phyloP scores from a whole-genome alignment of 2,888 invertebrate genomes.

The Nematopogon swammerdamellus region DNA sequence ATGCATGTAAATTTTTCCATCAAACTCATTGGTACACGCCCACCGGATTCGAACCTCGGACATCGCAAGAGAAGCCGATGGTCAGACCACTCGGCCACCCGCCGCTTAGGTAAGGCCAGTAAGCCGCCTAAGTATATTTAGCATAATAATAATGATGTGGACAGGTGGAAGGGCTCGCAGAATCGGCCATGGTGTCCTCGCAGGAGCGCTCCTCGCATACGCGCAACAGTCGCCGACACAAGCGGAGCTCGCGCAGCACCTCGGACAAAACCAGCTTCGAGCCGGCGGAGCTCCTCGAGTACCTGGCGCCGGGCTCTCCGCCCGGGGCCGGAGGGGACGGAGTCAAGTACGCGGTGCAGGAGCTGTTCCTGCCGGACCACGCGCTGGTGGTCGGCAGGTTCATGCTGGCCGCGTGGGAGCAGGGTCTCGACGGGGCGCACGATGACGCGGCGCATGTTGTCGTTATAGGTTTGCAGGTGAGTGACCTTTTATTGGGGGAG shows the following conservation, averaged over 20 bases:
- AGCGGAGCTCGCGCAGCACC: conserved; percentile 47
- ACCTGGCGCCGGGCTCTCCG: conserved; percentile 53
- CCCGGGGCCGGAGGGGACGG: conserved; percentile 49
- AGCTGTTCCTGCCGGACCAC: conserved; percentile 79
- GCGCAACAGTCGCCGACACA: conserved; percentile 45
- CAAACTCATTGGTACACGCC: too few species aligned
- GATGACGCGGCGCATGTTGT: conserved; percentile 81
- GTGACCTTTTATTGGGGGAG: conserved; percentile 4
- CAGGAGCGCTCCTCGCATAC: conserved; percentile 39
- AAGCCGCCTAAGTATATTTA: too few species aligned
- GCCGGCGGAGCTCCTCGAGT: conserved; percentile 57
- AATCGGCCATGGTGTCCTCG: conserved; percentile 36
- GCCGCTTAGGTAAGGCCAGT: too few species aligned
- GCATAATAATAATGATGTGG: too few species aligned
- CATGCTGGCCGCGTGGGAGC: conserved; percentile 86
- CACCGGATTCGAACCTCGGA: too few species aligned
- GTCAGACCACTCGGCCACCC: too few species aligned
- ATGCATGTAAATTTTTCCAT: too few species aligned
- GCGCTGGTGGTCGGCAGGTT: conserved; percentile 80
- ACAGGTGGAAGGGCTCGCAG: conserved; percentile 35
- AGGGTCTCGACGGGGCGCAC: conserved; percentile 80
- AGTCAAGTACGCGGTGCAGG: conserved; percentile 57
- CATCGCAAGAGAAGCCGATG: too few species aligned
- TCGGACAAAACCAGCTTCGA: conserved; percentile 61
- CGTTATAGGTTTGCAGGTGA: conserved; percentile 71